These are phyloP conservation scores for Eupithecia exiguata DNA, from an alignment of 2,888 invertebrate species.

Conservation along the genomic window DNA sequence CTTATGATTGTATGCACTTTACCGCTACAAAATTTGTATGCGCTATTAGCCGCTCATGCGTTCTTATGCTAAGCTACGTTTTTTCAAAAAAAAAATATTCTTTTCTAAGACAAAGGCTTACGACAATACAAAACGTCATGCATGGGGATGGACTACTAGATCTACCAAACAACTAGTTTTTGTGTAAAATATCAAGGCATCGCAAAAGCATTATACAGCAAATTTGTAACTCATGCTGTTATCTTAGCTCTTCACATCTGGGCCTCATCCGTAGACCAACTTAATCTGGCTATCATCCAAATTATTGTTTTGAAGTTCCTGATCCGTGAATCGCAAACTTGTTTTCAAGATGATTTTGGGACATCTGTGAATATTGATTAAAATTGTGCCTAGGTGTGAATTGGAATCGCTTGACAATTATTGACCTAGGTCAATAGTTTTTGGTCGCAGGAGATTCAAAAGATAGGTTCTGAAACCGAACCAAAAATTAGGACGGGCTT, in stretches of 20 bases:
- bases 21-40: no score
- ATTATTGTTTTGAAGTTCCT: conserved; percentile 37
- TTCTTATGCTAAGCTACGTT: no score
- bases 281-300: conserved; percentile 39
- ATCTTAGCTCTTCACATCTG: conserved; percentile 25
- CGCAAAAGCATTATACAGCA: neutral
- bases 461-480: no score
- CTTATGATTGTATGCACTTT: no score
- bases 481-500: neutral
- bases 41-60: no score
- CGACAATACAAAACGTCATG: neutral
- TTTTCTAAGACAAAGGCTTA: no score
- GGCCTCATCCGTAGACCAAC: conserved; percentile 28
- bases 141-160: neutral
- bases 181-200: neutral
- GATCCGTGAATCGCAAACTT: conserved; percentile 44
- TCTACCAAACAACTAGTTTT: neutral
- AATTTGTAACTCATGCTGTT: neutral
- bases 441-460: no score
- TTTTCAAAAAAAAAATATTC: no score
- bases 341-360: conserved; percentile 31
- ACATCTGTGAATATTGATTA: conserved; percentile 35
- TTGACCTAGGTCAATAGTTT: neutral
- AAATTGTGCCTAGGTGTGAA: neutral
- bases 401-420: neutral